Conservation (phyloP, 2,113 vertebrate genomes). For the Sisor rabdophorus region DNA sequence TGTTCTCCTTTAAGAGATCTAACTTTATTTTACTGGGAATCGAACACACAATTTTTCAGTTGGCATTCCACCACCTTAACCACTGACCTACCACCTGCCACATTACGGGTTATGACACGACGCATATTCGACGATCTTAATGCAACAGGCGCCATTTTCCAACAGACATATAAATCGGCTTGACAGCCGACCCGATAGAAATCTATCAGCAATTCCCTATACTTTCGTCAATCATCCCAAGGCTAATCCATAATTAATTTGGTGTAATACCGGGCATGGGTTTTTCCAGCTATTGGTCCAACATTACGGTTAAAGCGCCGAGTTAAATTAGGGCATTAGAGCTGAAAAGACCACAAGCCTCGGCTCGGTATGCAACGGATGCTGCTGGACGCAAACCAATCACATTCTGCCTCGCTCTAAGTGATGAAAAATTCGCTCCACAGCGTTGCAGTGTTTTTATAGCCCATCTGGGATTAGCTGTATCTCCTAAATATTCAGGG, state of each 20-base stretch:
- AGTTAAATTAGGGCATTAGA: not conserved
- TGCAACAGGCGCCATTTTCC: not conserved
- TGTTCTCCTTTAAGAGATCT: too few relatives aligned
- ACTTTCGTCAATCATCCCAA: not conserved
- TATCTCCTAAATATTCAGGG: conserved; percentile 40
- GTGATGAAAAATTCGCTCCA: conserved; percentile 35
- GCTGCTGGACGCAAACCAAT: conserved; percentile 16
- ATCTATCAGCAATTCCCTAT: not conserved
- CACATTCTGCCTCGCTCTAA: conserved; percentile 33
- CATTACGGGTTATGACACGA: not conserved
- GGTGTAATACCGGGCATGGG: not conserved
- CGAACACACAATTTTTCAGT: too few relatives aligned
- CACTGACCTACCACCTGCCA: too few relatives aligned
- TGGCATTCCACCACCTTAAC: too few relatives aligned
- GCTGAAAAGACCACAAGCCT: conserved; percentile 17
- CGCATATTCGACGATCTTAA: not conserved
- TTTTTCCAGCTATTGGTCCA: not conserved
- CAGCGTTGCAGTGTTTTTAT: conserved; percentile 6
- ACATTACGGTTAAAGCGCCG: not conserved
- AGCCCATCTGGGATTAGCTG: conserved; percentile 20
- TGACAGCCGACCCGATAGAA: not conserved
- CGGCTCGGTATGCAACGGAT: conserved; percentile 8
- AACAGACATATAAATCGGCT: not conserved
- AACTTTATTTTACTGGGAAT: too few relatives aligned
- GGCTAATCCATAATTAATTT: not conserved